Conservation (phyloP, 2,888 invertebrate species). For the Ochropleura plecta region DNA sequence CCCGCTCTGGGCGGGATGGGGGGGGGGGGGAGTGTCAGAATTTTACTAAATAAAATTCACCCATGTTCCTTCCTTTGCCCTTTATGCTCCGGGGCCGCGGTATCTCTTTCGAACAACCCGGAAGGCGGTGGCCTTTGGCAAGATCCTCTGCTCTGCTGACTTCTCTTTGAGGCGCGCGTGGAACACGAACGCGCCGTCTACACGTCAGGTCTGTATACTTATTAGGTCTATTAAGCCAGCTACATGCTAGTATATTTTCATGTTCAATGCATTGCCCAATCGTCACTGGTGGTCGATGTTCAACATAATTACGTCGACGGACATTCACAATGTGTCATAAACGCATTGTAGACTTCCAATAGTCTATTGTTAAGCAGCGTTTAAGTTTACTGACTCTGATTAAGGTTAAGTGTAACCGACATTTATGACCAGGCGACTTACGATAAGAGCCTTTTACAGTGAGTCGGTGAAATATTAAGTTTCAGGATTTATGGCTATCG, state of each 20-base stretch:
- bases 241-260: not conserved
- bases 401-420: slow-evolving; percentile 51
- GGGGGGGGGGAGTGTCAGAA: no score
- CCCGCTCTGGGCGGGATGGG: no score
- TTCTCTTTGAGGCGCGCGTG: no score
- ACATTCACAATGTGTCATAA: slow-evolving; percentile 57
- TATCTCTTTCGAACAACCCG: no score
- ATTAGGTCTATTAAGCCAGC: not conserved
- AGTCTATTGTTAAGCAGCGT: slow-evolving; percentile 54
- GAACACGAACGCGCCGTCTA: no score
- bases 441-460: slow-evolving; percentile 20
- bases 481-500: slow-evolving; percentile 6
- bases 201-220: not conserved
- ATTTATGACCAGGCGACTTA: slow-evolving; percentile 32
- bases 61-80: no score
- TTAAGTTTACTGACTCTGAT: slow-evolving; percentile 55
- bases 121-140: no score
- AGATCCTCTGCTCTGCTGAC: no score
- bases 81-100: no score
- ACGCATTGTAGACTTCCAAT: slow-evolving; percentile 50
- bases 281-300: slow-evolving; percentile 46
- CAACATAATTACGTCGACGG: slow-evolving; percentile 34
- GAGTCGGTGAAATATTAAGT: slow-evolving; percentile 23
- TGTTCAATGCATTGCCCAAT: slow-evolving; percentile 8
- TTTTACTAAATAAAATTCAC: no score